Conservation (phyloP, 2,888 invertebrate species). For the Drosophila rubida region DNA sequence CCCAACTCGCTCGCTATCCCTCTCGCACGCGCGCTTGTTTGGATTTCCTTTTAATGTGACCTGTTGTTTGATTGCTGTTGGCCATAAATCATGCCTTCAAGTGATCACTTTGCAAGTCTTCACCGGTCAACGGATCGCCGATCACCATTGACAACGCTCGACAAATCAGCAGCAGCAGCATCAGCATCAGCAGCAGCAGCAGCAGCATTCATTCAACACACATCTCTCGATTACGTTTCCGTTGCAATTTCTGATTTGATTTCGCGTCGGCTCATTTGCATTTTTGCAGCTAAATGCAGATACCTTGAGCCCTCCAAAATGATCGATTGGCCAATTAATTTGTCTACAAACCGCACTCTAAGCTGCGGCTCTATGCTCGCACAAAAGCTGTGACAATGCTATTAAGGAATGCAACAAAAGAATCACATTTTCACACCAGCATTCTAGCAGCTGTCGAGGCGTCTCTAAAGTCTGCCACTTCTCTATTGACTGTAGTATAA, state of each 20-base stretch:
- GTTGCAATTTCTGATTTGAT: conserved; percentile 38
- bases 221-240: conserved; percentile 31
- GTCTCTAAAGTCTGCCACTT: background rate
- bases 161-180: conserved; percentile 7
- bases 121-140: conserved; percentile 14
- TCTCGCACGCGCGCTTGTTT: conserved; percentile 23
- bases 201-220: conserved; percentile 12
- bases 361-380: conserved; percentile 5
- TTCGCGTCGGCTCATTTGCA: conserved; percentile 13
- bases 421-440: background rate
- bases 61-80: conserved; percentile 50
- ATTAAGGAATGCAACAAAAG: conserved; percentile 8
- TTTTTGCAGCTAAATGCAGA: conserved; percentile 37
- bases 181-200: background rate
- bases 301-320: conserved; percentile 36
- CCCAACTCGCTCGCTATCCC: conserved; percentile 7
- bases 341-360: conserved; percentile 8
- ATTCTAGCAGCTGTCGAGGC: background rate
- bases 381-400: conserved; percentile 8
- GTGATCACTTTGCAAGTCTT: conserved; percentile 59
- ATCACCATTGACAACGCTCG: conserved; percentile 34
- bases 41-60: conserved; percentile 69
- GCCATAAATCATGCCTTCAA: conserved; percentile 66
- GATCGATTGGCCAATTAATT: conserved; percentile 42
- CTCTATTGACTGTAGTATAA: no score